Conservation (phyloP, 2,797 vertebrate species). For the Lemur catta region DNA sequence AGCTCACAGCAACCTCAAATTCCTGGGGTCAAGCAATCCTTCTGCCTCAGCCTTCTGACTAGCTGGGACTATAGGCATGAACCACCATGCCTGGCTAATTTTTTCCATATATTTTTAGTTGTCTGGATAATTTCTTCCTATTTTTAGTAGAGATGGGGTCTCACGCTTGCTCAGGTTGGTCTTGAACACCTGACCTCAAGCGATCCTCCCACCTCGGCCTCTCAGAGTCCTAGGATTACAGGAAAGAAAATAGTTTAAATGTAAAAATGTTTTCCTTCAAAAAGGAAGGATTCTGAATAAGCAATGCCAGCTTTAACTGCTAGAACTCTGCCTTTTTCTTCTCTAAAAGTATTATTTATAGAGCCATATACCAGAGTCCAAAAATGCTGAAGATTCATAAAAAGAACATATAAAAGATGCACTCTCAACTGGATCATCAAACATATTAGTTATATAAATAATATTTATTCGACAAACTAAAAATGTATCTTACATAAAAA, state of each 20-base stretch:
- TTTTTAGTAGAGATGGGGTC: too few species aligned
- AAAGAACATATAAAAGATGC: slow-evolving; percentile 31
- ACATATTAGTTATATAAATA: slow-evolving; percentile 52
- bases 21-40: too few species aligned
- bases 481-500: slow-evolving; percentile 49
- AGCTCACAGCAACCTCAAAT: too few species aligned
- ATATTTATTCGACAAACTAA: slow-evolving; percentile 52
- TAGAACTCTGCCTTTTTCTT: slow-evolving; percentile 7
- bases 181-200: too few species aligned
- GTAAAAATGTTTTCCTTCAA: not conserved
- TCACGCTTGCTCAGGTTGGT: too few species aligned
- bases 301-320: not conserved
- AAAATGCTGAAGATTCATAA: slow-evolving; percentile 52
- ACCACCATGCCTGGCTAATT: too few species aligned
- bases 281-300: slow-evolving; percentile 10
- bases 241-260: not conserved
- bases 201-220: too few species aligned
- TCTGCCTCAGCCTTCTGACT: too few species aligned
- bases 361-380: not conserved
- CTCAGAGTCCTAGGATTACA: too few species aligned
- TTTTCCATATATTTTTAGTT: too few species aligned
- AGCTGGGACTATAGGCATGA: too few species aligned
- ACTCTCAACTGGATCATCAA: slow-evolving; percentile 34
- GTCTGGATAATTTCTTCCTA: too few species aligned
- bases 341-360: slow-evolving; percentile 57